Evolutionary conservation across 1,140 invertebrate genomes (phyloP).

Genomic region (Cryptotermes secundus): DNA sequence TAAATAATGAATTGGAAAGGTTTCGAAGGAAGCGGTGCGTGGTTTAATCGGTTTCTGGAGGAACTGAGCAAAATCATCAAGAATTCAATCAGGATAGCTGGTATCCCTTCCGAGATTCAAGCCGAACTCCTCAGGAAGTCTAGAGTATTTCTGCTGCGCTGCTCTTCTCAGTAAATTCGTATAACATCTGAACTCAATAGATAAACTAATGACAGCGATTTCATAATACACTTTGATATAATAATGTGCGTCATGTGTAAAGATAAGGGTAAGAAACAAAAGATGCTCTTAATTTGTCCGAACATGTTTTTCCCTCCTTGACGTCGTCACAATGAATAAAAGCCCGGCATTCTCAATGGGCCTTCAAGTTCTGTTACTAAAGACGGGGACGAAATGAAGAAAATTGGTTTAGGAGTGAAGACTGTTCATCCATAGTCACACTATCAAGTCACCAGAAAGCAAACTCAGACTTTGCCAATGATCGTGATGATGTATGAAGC

Average conservation of each 20-base stretch:
- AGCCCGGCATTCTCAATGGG: not conserved
- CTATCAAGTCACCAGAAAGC: not conserved
- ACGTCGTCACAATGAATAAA: not conserved
- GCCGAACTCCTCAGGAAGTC: no score
- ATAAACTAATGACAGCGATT: no score
- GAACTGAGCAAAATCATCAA: no score
- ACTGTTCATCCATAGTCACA: not conserved
- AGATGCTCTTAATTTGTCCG: not conserved
- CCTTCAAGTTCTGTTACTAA: not conserved
- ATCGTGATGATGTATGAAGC: not conserved
- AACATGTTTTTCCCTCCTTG: not conserved
- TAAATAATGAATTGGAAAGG: no score
- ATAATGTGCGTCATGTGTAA: not conserved
- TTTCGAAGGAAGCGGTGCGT: no score
- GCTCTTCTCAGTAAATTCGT: no score
- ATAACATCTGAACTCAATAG: no score
- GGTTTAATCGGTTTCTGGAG: no score
- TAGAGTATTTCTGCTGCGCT: no score
- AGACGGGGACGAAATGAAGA: not conserved
- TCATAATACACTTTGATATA: not conserved
- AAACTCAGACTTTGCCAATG: not conserved
- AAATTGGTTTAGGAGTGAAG: not conserved
- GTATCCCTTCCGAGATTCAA: no score
- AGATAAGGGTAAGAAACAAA: not conserved
- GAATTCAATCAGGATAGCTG: no score